Evolutionary conservation across 2,113 vertebrate species (phyloP).

Genomic region (Sterrhoptilus dennistouni): DNA sequence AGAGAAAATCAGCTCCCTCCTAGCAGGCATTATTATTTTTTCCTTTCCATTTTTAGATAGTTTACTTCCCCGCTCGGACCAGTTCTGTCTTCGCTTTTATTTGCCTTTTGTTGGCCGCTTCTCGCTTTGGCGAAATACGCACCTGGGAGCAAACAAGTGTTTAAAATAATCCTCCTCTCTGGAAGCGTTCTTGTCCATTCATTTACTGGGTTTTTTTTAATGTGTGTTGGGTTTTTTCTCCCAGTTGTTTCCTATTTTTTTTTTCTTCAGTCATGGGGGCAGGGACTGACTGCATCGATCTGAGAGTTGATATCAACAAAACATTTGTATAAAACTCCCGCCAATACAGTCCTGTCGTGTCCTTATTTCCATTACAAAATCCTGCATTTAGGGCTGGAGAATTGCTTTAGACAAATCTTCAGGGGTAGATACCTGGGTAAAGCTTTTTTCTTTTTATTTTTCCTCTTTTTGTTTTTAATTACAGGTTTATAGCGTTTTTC

Average conservation of each 20-base stretch:
- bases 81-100: neutral
- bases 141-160: conserved; percentile 12
- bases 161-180: neutral
- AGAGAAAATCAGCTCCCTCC: neutral
- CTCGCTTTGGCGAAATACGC: neutral
- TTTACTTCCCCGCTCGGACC: neutral
- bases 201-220: neutral
- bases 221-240: neutral
- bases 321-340: neutral
- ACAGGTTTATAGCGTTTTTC: neutral
- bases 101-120: neutral
- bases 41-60: neutral
- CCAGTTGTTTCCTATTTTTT: neutral
- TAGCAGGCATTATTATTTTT: neutral
- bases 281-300: neutral
- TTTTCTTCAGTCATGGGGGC: neutral
- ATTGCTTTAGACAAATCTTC: neutral
- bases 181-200: neutral
- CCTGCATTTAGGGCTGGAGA: neutral
- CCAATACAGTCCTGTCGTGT: neutral
- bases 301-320: neutral
- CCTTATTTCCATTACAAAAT: conserved; percentile 9
- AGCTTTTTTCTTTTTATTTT: neutral
- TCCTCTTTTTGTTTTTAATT: neutral
- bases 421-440: neutral